These are phyloP conservation scores for Epinephelus malabaricus DNA, from an alignment of 2,797 vertebrate genomes.

Conservation along the genomic window DNA sequence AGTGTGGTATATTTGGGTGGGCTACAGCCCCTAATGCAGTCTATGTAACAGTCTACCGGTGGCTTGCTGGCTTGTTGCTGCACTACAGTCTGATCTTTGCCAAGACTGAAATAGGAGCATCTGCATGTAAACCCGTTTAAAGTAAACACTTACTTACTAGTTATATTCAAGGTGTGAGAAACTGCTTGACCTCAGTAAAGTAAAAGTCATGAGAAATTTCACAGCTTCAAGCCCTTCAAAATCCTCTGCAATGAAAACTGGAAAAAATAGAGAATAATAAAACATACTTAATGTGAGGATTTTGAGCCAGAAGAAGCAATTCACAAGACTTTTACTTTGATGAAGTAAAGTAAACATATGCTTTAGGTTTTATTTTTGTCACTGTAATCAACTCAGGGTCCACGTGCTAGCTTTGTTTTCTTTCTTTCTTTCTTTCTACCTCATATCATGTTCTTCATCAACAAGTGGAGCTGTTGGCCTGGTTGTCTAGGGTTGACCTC, in stretches of 20 bases:
- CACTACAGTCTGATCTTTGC: background rate
- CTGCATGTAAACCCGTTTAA: background rate
- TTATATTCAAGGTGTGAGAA: background rate
- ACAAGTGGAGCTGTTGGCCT: background rate
- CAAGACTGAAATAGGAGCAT: background rate
- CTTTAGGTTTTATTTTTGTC: too few species aligned
- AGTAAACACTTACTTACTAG: background rate
- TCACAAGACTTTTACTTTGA: too few species aligned
- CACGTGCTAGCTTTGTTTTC: too few species aligned
- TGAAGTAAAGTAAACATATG: too few species aligned
- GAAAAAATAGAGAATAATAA: too few species aligned
- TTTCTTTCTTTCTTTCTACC: background rate
- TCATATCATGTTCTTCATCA: background rate
- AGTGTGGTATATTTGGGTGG: too few species aligned
- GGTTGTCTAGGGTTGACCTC: background rate
- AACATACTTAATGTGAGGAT: too few species aligned
- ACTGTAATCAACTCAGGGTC: background rate
- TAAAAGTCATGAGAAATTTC: background rate
- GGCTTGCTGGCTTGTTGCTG: background rate
- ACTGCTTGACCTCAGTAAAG: background rate
- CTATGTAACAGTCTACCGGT: too few species aligned
- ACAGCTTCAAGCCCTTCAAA: background rate
- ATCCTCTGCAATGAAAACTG: background rate
- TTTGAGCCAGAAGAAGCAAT: too few species aligned
- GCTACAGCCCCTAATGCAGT: too few species aligned